Evolutionary conservation across 2,888 invertebrate species (phyloP).

Genomic region (Margaritifera margaritifera): DNA sequence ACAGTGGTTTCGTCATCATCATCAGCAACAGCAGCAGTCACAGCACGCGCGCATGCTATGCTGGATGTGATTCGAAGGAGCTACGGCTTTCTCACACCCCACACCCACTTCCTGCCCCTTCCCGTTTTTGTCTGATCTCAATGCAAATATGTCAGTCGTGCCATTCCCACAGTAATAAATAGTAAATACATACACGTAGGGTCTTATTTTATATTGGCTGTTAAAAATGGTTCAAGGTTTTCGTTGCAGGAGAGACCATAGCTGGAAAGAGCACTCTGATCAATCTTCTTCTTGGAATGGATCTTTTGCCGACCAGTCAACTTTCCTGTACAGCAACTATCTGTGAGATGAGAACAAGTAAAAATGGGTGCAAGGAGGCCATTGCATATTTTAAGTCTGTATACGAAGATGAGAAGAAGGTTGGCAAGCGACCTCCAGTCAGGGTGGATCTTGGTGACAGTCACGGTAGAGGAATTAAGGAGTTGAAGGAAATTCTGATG

Average conservation of each 20-base stretch:
- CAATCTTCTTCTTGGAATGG: conserved; percentile 36
- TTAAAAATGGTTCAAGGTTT: too few relatives aligned
- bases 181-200: too few relatives aligned
- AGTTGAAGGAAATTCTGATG: conserved; percentile 23
- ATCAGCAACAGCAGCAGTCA: too few relatives aligned
- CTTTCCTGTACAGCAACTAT: conserved; percentile 46
- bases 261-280: conserved; percentile 46
- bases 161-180: too few relatives aligned
- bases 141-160: too few relatives aligned
- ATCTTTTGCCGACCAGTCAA: conserved; percentile 40
- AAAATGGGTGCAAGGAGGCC: conserved; percentile 24
- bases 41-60: too few relatives aligned
- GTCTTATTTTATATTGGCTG: too few relatives aligned
- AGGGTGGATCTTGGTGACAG: conserved; percentile 31
- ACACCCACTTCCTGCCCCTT: too few relatives aligned
- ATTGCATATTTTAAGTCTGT: conserved; percentile 9
- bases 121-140: too few relatives aligned
- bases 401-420: conserved; percentile 17
- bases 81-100: too few relatives aligned
- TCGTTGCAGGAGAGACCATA: conserved; percentile 37
- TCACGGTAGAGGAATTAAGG: conserved; percentile 16
- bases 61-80: too few relatives aligned
- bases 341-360: conserved; percentile 32
- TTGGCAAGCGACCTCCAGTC: conserved; percentile 16
- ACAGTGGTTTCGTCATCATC: too few relatives aligned